Percentiles rank a stretch among this genome's conserved stretches.
Evolutionary conservation across 2,113 vertebrate genomes (phyloP).

Genomic region (Hyperoodon ampullatus): DNA sequence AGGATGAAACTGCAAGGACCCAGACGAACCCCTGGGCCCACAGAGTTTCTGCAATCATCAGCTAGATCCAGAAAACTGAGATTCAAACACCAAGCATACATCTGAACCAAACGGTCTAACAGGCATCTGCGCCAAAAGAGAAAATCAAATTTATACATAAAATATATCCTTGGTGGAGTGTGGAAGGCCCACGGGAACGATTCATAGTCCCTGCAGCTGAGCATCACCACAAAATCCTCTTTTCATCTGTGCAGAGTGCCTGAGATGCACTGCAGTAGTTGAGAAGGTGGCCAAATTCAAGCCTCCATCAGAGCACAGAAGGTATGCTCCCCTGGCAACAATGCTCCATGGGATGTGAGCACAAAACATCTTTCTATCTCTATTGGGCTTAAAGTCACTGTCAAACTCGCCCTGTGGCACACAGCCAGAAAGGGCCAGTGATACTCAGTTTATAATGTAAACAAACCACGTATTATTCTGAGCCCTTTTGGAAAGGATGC

Average conservation of each 20-base stretch:
- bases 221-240: neutral
- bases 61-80: neutral
- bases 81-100: conserved; percentile 7
- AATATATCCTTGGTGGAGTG: neutral
- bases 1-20: conserved; percentile 11
- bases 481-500: neutral
- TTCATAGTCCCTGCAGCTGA: neutral
- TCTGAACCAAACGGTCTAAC: neutral
- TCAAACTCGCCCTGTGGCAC: neutral
- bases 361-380: neutral
- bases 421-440: neutral
- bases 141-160: conserved; percentile 47
- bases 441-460: neutral
- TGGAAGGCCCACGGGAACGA: neutral
- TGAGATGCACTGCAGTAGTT: neutral
- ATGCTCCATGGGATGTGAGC: neutral
- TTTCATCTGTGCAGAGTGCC: neutral
- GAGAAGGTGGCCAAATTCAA: neutral
- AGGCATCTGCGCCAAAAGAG: conserved; percentile 19
- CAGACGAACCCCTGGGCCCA: neutral
- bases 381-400: neutral
- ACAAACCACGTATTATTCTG: neutral
- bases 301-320: neutral
- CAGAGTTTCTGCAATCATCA: conserved; percentile 24
- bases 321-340: neutral